Percentiles rank a stretch among this genome's conserved stretches.
Evolutionary conservation across 2,113 vertebrate species (phyloP).

Genomic region (Cephalopterus ornatus): DNA sequence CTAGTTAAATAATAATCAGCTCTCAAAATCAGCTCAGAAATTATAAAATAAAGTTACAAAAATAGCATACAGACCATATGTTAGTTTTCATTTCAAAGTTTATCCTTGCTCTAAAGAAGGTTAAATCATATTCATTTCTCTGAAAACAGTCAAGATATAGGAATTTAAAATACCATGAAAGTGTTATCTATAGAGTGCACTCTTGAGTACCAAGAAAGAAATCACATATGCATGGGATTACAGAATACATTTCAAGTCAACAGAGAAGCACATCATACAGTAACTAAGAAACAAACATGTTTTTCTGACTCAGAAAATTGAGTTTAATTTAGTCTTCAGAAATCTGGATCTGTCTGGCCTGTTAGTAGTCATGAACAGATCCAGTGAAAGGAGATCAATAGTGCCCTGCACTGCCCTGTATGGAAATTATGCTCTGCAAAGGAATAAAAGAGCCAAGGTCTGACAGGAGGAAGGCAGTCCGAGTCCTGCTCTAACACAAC

Average conservation of each 20-base stretch:
- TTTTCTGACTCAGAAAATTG: slow-evolving; percentile 59
- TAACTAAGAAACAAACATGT: slow-evolving; percentile 64
- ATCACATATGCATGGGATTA: slow-evolving; percentile 68
- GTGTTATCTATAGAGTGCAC: slow-evolving; percentile 69
- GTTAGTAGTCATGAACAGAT: background rate
- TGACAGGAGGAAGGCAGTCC: background rate
- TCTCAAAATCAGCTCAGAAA: slow-evolving; percentile 54
- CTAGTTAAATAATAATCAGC: slow-evolving; percentile 56
- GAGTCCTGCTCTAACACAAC: background rate
- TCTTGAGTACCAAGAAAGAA: slow-evolving; percentile 56
- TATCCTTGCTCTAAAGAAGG: slow-evolving; percentile 68
- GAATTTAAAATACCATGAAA: slow-evolving; percentile 67
- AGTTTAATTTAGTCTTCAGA: slow-evolving; percentile 49
- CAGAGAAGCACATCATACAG: slow-evolving; percentile 50
- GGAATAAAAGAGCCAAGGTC: background rate
- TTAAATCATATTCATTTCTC: slow-evolving; percentile 66
- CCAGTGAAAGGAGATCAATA: background rate
- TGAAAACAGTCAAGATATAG: slow-evolving; percentile 69
- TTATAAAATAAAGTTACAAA: slow-evolving; percentile 63
- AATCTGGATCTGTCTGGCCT: slow-evolving; percentile 15
- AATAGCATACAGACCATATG: slow-evolving; percentile 67
- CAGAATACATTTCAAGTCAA: slow-evolving; percentile 65
- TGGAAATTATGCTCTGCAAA: background rate
- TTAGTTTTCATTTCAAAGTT: slow-evolving; percentile 70
- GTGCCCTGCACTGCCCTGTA: background rate